Base-by-base conservation (phyloP, 2,113 vertebrate genomes). In the Lophura nycthemera region DNA sequence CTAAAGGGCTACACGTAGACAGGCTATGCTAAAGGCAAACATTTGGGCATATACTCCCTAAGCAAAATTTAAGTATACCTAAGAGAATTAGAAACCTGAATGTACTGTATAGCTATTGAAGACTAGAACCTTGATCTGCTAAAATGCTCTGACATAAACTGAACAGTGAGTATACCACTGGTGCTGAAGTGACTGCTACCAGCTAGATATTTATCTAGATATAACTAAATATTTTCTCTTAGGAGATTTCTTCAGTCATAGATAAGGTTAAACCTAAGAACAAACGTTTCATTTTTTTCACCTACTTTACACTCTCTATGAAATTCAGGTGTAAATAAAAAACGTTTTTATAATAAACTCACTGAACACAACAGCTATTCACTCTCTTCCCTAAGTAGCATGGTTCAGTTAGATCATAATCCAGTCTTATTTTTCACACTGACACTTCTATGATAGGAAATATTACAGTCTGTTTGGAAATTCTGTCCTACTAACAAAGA, bases 201-300 rank as follows among this genome's bases (percentile, higher is more conserved):
- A 6, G n/a, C 42, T 43, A 43, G 15, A 43, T 43, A 43, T 43
- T 43, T 43, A 43, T 43, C 42, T 43, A 43, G 42, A 43, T 86
- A 25, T 22, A 92, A 32, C 15, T 63, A 59, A 29, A 32, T 56
- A 59, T 22, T 76, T 86, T 72, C 66, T 87, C 36, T 73, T 70
- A 25, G 20, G 73, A 38, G 15, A 76, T 50, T 86, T 89, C 81
- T 89, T 86, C 75, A 88, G 29, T 11, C 11, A 29, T 60, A 61
- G 70, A 69, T 69, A 86, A 77, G 32, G 74, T 89, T 93, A 94
- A 95, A 20, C 27, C 36, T 76, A 72, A 90, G 10, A 92, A 67
- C 65, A 90, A 93, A 57, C 18, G 69, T 92, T 84, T 75, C 22
- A 78, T 93, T 94, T 92, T 30, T 72, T 90, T 94, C 47, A 75